phyloP scores from a whole-genome alignment of 2,113 vertebrate species.

The Bostrychus sinensis region DNA sequence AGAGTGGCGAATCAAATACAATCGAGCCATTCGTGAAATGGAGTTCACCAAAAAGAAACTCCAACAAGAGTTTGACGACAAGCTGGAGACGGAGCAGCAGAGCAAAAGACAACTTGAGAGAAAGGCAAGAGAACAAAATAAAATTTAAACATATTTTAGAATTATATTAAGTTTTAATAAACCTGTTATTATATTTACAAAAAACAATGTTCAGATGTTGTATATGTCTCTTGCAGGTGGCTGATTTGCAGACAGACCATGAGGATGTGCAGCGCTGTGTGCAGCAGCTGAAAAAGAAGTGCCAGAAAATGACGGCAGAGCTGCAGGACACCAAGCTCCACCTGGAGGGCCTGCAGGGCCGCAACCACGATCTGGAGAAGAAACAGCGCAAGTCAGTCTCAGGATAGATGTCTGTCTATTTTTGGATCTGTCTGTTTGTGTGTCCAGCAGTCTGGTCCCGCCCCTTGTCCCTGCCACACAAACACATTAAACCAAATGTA shows the following conservation, averaged over 20 bases:
- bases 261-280: slow-evolving; percentile 91
- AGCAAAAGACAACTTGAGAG: slow-evolving; percentile 91
- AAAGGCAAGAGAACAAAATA: slow-evolving; percentile 77
- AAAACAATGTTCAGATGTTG: slow-evolving; percentile 3
- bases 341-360: slow-evolving; percentile 94
- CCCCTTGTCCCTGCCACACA: slow-evolving; percentile 11
- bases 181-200: too few species aligned
- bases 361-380: slow-evolving; percentile 97
- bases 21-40: slow-evolving; percentile 89
- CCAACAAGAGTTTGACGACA: slow-evolving; percentile 96
- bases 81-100: slow-evolving; percentile 95
- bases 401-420: neutral
- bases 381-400: slow-evolving; percentile 91
- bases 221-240: slow-evolving; percentile 73
- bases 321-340: slow-evolving; percentile 97
- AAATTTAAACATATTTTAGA: neutral
- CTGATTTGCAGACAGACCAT: slow-evolving; percentile 90
- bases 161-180: too few species aligned
- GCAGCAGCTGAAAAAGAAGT: slow-evolving; percentile 96
- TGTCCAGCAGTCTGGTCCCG: neutral
- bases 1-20: slow-evolving; percentile 94
- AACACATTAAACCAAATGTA: slow-evolving; percentile 21
- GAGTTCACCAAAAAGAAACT: slow-evolving; percentile 95
- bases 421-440: neutral
- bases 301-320: slow-evolving; percentile 89